These are phyloP conservation scores for Phasia obesa DNA, from an alignment of 2,888 invertebrate genomes.

Conservation along the genomic window DNA sequence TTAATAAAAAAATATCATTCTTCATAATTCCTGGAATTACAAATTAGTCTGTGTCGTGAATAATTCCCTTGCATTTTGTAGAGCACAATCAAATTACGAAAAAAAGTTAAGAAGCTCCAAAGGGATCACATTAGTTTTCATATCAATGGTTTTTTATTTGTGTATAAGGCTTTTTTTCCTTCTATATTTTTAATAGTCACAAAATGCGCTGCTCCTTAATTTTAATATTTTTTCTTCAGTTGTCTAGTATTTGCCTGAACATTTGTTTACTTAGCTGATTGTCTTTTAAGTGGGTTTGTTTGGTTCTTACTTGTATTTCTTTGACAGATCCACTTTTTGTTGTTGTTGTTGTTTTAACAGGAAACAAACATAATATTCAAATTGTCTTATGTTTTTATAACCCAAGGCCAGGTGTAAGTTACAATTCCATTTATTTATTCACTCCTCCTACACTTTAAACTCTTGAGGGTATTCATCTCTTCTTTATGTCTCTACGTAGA, in stretches of 20 bases:
- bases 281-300: conserved; percentile 72
- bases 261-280: conserved; percentile 78
- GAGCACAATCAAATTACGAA: conserved; percentile 7
- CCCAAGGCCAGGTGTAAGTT: conserved; percentile 71
- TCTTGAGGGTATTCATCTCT: conserved; percentile 56
- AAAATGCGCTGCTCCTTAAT: conserved; percentile 50
- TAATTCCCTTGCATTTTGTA: not conserved
- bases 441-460: conserved; percentile 1
- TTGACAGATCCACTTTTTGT: conserved; percentile 39
- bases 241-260: conserved; percentile 42
- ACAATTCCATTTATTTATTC: conserved; percentile 69
- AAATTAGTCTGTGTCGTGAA: too few species aligned
- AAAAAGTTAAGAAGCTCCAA: conserved; percentile 70
- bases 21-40: too few species aligned
- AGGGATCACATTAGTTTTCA: conserved; percentile 81
- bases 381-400: conserved; percentile 67
- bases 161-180: conserved; percentile 42
- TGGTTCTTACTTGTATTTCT: conserved; percentile 29
- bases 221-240: conserved; percentile 16
- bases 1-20: too few species aligned
- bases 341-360: not conserved
- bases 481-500: conserved; percentile 34
- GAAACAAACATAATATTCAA: conserved; percentile 43
- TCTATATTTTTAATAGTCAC: not conserved
- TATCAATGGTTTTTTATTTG: conserved; percentile 73